Evolutionary conservation across 2,888 invertebrate genomes (phyloP), one percentile per base, ranked within the genome.

Genomic region (Tenthredo mesomela): DNA sequence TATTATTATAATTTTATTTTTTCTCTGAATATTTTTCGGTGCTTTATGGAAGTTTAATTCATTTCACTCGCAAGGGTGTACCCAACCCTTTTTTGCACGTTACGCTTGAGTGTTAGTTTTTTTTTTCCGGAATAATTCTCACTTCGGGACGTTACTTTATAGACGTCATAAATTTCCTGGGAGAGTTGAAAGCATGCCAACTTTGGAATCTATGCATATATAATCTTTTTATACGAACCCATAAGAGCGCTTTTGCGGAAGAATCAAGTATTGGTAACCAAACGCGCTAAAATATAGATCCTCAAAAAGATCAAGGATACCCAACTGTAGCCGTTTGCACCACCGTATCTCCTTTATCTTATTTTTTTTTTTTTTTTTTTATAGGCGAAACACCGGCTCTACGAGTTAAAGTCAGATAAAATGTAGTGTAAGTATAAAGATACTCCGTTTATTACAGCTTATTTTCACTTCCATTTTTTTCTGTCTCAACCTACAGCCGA

Each of bases 201-300:
- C 86, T 87, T 85, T 87, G 85, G 86, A 87, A 87, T 88, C 88
- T 82, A 88, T 87, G 88, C 88, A 87, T 88, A 88, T 86, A 88
- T 88, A 85, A 87, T 85, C 86, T 86, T 86, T 86, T 86, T 85
- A 80, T 85, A 82, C 54, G 83, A 82, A 82, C 80, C 82, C 83
- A 58, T 82, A 82, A 82, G 47, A 70, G 83, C 83, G 65, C 29
- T 37, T 67, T 70, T 70, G 67, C 33, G 67, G 43, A 47, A 67
- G 47, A 82, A 67, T 82, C 67, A 82, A 70, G 82, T 82, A 82
- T 82, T 82, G 65, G 82, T 82, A 82, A 82, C 82, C 67, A 82
- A 82, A 82, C 65, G 67, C 21, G 67, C n/a, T 82, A 29, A 82
- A 82, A 82, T 82, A 82, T 82, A 82, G 82, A 82, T 47, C 47